Conservation (phyloP, 2,888 invertebrate species). For the Cryptus armator region DNA sequence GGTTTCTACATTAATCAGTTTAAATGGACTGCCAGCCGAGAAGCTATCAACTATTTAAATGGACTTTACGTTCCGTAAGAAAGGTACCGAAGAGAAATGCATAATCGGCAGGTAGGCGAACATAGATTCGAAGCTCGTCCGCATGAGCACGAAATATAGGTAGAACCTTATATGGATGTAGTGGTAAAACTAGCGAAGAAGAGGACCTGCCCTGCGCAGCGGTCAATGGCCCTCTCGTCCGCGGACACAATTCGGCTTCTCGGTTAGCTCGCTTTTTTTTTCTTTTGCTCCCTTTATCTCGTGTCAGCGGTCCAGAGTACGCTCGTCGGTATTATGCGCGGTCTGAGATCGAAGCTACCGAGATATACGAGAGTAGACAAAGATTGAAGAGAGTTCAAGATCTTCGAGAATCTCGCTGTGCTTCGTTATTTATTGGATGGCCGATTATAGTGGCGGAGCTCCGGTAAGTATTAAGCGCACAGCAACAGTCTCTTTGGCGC, state of each 20-base stretch:
- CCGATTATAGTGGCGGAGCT: not conserved
- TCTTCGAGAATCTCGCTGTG: not conserved
- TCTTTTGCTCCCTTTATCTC: not conserved
- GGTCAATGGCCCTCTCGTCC: not conserved
- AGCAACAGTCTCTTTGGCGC: no score
- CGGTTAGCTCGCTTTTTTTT: not conserved
- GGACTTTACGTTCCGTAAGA: not conserved
- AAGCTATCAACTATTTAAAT: not conserved
- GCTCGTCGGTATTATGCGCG: not conserved
- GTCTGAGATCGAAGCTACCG: not conserved
- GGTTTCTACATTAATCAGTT: constrained; percentile 2
- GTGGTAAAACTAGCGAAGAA: not conserved
- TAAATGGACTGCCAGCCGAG: constrained; percentile 14
- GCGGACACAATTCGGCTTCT: not conserved
- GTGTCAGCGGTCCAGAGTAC: not conserved
- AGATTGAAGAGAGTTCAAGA: not conserved
- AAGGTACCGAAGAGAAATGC: not conserved
- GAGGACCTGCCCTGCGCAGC: not conserved
- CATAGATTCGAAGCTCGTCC: not conserved
- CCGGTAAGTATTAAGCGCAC: no score
- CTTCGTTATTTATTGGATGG: not conserved
- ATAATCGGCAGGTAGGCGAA: not conserved
- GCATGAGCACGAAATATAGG: not conserved
- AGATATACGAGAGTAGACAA: not conserved
- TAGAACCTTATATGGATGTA: not conserved